These are phyloP conservation scores for Drosophila biarmipes DNA, from an alignment of 1,140 invertebrate genomes.

Conservation along the genomic window DNA sequence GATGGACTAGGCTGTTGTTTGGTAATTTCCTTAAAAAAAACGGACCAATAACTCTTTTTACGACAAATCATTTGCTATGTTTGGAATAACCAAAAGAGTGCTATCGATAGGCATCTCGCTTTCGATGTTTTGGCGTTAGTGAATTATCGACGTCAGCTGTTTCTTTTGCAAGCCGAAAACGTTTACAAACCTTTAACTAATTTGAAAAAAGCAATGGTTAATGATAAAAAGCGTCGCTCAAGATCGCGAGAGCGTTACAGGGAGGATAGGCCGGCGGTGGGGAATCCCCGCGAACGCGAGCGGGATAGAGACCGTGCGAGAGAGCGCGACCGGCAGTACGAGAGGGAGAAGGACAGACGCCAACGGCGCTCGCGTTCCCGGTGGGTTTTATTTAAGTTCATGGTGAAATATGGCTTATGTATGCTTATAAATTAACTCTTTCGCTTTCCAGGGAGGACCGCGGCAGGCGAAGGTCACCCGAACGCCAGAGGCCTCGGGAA, in stretches of 20 bases:
- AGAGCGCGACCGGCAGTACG: slow-evolving; percentile 53
- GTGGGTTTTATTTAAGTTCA: slow-evolving; percentile 10
- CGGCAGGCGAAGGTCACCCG: slow-evolving; percentile 77
- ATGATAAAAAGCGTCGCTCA: slow-evolving; percentile 86
- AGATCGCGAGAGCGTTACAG: slow-evolving; percentile 85
- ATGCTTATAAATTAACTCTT: rapidly evolving
- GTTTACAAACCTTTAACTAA: slow-evolving; percentile 7
- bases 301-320: slow-evolving; percentile 65
- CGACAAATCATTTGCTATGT: too few relatives aligned
- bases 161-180: slow-evolving; percentile 12
- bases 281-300: slow-evolving; percentile 48
- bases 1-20: too few relatives aligned
- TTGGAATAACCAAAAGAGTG: background rate
- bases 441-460: slow-evolving; percentile 52
- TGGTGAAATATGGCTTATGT: background rate
- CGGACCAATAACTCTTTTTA: too few relatives aligned
- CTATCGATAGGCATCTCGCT: background rate
- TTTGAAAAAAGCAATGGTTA: slow-evolving; percentile 79
- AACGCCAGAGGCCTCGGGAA: slow-evolving; percentile 45
- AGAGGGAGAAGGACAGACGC: slow-evolving; percentile 69
- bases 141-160: slow-evolving; percentile 13
- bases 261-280: slow-evolving; percentile 45
- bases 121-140: background rate
- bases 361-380: slow-evolving; percentile 76
- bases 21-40: too few relatives aligned